These are phyloP conservation scores for Alethe castanea DNA, from an alignment of 2,113 vertebrate species.

Conservation along the genomic window DNA sequence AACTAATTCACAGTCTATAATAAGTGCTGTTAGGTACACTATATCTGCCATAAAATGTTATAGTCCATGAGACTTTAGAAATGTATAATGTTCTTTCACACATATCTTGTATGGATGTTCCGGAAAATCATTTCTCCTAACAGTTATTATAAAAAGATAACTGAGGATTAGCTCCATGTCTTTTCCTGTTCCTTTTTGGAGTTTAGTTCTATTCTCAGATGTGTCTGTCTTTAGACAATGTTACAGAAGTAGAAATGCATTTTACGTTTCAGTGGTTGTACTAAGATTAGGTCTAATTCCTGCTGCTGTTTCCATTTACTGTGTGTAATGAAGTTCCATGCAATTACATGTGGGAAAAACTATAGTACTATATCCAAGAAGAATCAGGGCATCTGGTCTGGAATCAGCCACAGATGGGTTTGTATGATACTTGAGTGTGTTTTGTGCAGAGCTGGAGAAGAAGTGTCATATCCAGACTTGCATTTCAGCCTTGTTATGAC, in stretches of 20 bases:
- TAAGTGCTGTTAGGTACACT: background rate
- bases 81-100: background rate
- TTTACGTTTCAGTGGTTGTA: background rate
- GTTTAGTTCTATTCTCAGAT: background rate
- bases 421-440: background rate
- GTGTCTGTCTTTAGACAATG: background rate
- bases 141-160: background rate
- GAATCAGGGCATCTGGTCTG: background rate
- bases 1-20: background rate
- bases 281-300: background rate
- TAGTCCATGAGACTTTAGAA: background rate
- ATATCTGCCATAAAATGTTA: background rate
- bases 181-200: background rate
- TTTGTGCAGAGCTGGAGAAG: background rate
- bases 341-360: background rate
- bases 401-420: conserved; percentile 14
- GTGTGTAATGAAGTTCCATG: background rate
- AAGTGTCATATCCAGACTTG: background rate
- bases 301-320: background rate
- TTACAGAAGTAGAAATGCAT: background rate
- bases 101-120: background rate
- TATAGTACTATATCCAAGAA: background rate
- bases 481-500: conserved; percentile 19
- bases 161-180: background rate
- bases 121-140: background rate